These are phyloP conservation scores for Patiria miniata DNA, from an alignment of 35 echinoderm and acorn worm genomes.

Conservation along the genomic window DNA sequence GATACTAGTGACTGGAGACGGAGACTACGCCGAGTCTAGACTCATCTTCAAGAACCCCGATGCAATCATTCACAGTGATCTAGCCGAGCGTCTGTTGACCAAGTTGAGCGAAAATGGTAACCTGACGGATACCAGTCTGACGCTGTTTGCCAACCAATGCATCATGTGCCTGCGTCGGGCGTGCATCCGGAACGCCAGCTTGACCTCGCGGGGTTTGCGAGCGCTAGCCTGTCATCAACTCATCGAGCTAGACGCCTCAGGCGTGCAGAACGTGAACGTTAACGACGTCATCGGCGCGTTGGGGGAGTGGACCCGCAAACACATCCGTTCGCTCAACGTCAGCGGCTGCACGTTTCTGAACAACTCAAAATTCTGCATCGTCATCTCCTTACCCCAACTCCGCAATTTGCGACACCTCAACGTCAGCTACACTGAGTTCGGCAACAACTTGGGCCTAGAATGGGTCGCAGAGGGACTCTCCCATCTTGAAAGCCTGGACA, in stretches of 20 bases:
- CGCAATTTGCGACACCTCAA: constrained; percentile 83
- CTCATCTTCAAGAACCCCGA: constrained; percentile 77
- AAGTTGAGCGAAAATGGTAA: constrained; percentile 60
- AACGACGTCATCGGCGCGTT: constrained; percentile 96
- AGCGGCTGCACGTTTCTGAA: constrained; percentile 93
- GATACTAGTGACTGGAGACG: constrained; percentile 35
- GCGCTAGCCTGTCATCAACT: constrained; percentile 85
- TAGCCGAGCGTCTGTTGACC: constrained; percentile 77
- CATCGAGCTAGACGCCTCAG: constrained; percentile 80
- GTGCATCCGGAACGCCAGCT: constrained; percentile 59
- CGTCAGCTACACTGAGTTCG: constrained; percentile 98
- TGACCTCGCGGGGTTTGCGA: constrained; percentile 73
- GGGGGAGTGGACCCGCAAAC: constrained; percentile 92
- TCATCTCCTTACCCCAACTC: constrained; percentile 91
- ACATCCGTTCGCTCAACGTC: constrained; percentile 83
- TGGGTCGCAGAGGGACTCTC: constrained; percentile 75
- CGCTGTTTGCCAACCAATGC: constrained; percentile 77
- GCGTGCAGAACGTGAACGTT: constrained; percentile 84
- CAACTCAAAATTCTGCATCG: constrained; percentile 97
- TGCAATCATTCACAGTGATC: constrained; percentile 68
- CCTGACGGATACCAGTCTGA: constrained; percentile 73
- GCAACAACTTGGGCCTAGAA: constrained; percentile 92
- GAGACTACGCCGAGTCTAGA: constrained; percentile 58
- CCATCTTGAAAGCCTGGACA: constrained; percentile 88
- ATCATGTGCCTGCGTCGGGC: constrained; percentile 69